phyloP scores from a whole-genome alignment of 2,888 invertebrate species.

The Dryocosmus kuriphilus region DNA sequence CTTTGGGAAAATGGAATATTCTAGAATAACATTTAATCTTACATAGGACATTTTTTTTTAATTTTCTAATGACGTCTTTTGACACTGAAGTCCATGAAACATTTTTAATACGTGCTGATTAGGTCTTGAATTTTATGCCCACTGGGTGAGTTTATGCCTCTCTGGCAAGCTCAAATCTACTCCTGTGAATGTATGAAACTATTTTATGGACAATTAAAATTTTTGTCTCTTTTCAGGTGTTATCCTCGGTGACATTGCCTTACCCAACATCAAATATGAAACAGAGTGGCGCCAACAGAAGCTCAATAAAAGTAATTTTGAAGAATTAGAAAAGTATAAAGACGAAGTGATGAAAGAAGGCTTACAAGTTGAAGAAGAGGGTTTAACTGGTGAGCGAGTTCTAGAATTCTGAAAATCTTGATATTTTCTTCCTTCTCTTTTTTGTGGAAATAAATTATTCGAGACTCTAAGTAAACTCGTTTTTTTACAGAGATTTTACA shows the following conservation, averaged over 20 bases:
- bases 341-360: slow-evolving; percentile 90
- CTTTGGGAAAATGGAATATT: too few relatives aligned
- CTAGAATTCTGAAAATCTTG: not conserved
- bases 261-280: slow-evolving; percentile 82
- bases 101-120: too few relatives aligned
- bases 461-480: not conserved
- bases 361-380: slow-evolving; percentile 91
- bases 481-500: slow-evolving; percentile 69
- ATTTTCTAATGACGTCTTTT: too few relatives aligned
- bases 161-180: too few relatives aligned
- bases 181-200: too few relatives aligned
- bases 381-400: slow-evolving; percentile 82
- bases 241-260: slow-evolving; percentile 91
- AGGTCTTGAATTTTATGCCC: too few relatives aligned
- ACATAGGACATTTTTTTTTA: too few relatives aligned
- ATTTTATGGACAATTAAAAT: not conserved
- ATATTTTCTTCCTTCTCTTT: not conserved
- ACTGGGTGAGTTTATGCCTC: too few relatives aligned
- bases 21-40: too few relatives aligned
- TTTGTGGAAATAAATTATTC: not conserved
- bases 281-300: slow-evolving; percentile 79
- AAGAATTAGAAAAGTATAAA: slow-evolving; percentile 89
- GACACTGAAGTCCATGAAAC: too few relatives aligned
- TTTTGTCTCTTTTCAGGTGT: slow-evolving; percentile 81
- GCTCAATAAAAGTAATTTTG: slow-evolving; percentile 84